These are phyloP conservation scores for Palythoa heliodiscus DNA, from an alignment of 92 coral and sea anemone genomes.

Conservation along the genomic window DNA sequence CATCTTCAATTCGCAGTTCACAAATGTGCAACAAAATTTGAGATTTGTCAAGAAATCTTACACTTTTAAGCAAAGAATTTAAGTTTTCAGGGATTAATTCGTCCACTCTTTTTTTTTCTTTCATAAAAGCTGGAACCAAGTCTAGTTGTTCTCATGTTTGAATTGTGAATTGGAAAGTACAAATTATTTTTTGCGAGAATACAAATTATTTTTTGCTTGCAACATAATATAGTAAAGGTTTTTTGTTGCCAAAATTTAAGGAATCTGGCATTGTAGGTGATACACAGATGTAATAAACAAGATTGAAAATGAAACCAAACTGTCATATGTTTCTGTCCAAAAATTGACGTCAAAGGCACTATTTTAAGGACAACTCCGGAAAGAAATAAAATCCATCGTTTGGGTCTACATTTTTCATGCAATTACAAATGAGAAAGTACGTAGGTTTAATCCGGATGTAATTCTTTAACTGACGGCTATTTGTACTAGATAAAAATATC, in stretches of 20 bases:
- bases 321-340: neutral
- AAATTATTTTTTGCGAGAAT: too few relatives aligned
- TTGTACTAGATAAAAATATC: slow-evolving; percentile 22
- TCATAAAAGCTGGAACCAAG: too few relatives aligned
- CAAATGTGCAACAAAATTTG: neutral
- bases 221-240: neutral
- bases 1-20: neutral
- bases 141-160: too few relatives aligned
- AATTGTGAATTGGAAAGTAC: too few relatives aligned
- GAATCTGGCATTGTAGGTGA: neutral
- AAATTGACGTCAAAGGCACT: slow-evolving; percentile 34
- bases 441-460: slow-evolving; percentile 33
- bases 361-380: slow-evolving; percentile 34
- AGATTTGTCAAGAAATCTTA: too few relatives aligned
- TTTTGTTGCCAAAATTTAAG: neutral
- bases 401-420: slow-evolving; percentile 29
- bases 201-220: too few relatives aligned
- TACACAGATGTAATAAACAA: neutral
- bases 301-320: neutral
- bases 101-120: too few relatives aligned
- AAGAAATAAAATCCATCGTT: slow-evolving; percentile 35
- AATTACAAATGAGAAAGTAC: slow-evolving; percentile 36
- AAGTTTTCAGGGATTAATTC: too few relatives aligned
- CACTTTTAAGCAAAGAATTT: too few relatives aligned
- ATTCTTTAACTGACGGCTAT: slow-evolving; percentile 33